A percentile compares a stretch with the other conserved stretches of the same genome.
These are phyloP conservation scores for Achroia grisella DNA, from an alignment of 1,140 invertebrate genomes.

Conservation along the genomic window DNA sequence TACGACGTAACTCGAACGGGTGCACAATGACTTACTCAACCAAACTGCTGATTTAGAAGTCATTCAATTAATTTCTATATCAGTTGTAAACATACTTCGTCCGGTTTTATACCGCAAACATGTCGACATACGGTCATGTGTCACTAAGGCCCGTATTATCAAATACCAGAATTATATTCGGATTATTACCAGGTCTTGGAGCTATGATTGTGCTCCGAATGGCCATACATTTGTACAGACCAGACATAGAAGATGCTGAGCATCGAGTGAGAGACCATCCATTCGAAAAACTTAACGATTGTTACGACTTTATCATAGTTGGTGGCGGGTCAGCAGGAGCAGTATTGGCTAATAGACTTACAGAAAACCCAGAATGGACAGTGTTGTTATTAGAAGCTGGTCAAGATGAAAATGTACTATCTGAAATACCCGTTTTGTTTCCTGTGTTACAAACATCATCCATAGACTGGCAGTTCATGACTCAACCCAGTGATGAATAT, in stretches of 20 bases:
- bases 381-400: constrained; percentile 89
- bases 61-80: constrained; percentile 20
- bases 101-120: constrained; percentile 13
- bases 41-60: constrained; percentile 17
- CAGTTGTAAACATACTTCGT: constrained; percentile 10
- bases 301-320: constrained; percentile 85
- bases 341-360: constrained; percentile 84
- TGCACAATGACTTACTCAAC: constrained; percentile 26
- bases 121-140: constrained; percentile 28
- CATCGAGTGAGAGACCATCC: constrained; percentile 72
- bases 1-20: constrained; percentile 11
- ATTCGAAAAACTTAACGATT: constrained; percentile 63
- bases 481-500: constrained; percentile 79
- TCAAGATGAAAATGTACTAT: constrained; percentile 82
- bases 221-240: constrained; percentile 75
- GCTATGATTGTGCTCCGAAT: constrained; percentile 77
- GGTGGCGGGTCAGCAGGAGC: constrained; percentile 90
- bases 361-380: constrained; percentile 80
- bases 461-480: constrained; percentile 87
- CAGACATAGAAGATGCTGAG: constrained; percentile 79
- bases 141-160: constrained; percentile 55
- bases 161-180: constrained; percentile 76
- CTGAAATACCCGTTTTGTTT: constrained; percentile 84
- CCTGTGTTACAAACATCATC: constrained; percentile 81
- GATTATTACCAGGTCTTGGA: constrained; percentile 76